phyloP scores from a whole-genome alignment of 2,888 invertebrate genomes.

The Trichopoda pennipes region DNA sequence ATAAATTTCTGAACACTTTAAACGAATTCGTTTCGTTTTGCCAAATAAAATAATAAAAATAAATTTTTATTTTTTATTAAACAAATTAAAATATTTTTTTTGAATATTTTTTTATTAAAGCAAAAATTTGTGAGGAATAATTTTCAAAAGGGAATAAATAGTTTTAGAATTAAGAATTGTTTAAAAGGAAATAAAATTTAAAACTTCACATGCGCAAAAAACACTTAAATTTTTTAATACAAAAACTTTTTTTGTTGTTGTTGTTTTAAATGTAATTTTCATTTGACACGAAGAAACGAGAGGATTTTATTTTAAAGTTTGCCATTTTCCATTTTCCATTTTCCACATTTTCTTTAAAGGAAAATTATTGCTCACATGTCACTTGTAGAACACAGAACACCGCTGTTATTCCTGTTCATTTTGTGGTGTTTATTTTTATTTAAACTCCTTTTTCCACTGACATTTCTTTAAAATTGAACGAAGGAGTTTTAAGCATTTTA shows the following conservation, averaged over 20 bases:
- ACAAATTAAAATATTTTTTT: too few species aligned
- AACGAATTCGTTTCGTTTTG: neutral
- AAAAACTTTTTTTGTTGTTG: too few species aligned
- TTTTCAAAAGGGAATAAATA: constrained; percentile 16
- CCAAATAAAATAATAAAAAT: neutral
- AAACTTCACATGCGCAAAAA: constrained; percentile 71
- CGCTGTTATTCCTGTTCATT: neutral
- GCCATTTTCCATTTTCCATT: constrained; percentile 57
- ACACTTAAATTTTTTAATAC: constrained; percentile 38
- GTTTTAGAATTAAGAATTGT: constrained; percentile 40
- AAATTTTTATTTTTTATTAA: neutral
- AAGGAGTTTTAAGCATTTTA: neutral
- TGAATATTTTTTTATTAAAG: neutral
- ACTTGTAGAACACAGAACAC: constrained; percentile 27
- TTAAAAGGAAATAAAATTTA: constrained; percentile 61
- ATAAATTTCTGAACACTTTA: constrained; percentile 8
- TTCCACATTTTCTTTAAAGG: constrained; percentile 6
- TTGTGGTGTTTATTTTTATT: constrained; percentile 49
- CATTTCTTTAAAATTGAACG: constrained; percentile 26
- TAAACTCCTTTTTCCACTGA: constrained; percentile 57
- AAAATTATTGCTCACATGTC: constrained; percentile 34
- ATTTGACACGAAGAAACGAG: constrained; percentile 33
- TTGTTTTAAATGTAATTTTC: constrained; percentile 50
- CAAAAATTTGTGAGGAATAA: constrained; percentile 13
- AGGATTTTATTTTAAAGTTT: constrained; percentile 57